These are phyloP conservation scores for Drosophila kuntzei DNA, from an alignment of 2,888 invertebrate species.

Conservation along the genomic window DNA sequence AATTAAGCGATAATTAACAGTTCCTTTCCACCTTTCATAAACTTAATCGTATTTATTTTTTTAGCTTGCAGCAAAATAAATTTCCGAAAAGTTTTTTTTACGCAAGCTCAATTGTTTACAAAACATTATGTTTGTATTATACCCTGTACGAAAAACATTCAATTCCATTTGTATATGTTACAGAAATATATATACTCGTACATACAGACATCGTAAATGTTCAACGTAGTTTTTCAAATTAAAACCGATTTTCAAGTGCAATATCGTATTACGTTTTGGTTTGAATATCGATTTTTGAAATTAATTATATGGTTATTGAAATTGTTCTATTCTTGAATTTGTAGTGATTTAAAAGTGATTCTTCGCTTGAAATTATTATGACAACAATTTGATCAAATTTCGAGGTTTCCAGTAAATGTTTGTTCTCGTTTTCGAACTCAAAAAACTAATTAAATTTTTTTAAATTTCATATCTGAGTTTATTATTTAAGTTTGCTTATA, in stretches of 20 bases:
- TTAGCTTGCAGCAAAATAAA: slow-evolving; percentile 20
- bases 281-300: not conserved
- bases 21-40: slow-evolving; percentile 10
- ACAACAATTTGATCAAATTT: not conserved
- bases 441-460: not conserved
- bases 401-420: not conserved
- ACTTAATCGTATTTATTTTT: slow-evolving; percentile 13
- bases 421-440: not conserved
- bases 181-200: slow-evolving; percentile 1
- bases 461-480: no score
- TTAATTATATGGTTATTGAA: not conserved
- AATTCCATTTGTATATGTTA: slow-evolving; percentile 14
- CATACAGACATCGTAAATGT: slow-evolving; percentile 1
- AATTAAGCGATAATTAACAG: slow-evolving; percentile 13
- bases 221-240: slow-evolving; percentile 6
- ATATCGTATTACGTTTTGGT: slow-evolving; percentile 8
- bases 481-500: no score
- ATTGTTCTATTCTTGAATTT: not conserved
- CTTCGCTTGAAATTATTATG: not conserved
- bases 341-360: not conserved
- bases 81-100: slow-evolving; percentile 26
- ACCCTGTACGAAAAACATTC: slow-evolving; percentile 9
- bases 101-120: slow-evolving; percentile 31
- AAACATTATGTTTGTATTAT: slow-evolving; percentile 27
- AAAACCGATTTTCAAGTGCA: not conserved